Base-by-base conservation (phyloP, 2,113 vertebrate genomes). In the Diglossa brunneiventris region DNA sequence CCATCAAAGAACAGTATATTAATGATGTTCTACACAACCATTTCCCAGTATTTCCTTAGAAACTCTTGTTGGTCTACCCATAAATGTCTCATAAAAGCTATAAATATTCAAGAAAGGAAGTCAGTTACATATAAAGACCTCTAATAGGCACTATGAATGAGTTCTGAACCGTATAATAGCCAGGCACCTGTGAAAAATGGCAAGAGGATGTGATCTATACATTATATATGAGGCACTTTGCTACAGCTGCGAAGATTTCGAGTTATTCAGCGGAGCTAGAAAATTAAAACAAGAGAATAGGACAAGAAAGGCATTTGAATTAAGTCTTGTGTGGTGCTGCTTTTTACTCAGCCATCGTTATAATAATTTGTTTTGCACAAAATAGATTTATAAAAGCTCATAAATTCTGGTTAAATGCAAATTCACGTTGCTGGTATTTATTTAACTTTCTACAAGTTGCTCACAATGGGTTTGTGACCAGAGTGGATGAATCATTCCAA, bases 21-120 rank as follows among this genome's bases (percentile, higher is more conserved):
- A 97, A 97, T 91, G 92, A 83, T 96, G 93, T 93, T 97, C 63
- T 89, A 94, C 82, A 94, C 85, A 85, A 94, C 89, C 95, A 96
- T 96, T 97, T 96, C 95, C 92, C 94, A 95, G 85, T 96, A 97
- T 97, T 97, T 97, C 92, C 93, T 95, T 50, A 70, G 90, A 96
- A 96, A 96, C 92, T 95, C 94, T 86, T 97, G 93, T 97, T 96
- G 94, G 95, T 80, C 94, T 96, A 87, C 90, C 94, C 88, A 97
- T 97, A 95, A 97, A 94, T 86, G 96, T 94, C 96, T 96, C 95
- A 94, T 96, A 96, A 97, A 97, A 95, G 93, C 91, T 94, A 96
- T 97, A 97, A 97, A 97, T 97, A 97, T 97, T 97, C 95, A 97
- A 95, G 95, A 96, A 96, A 93, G 94, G 95, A 97, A 97, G 95